Base-by-base conservation (phyloP, 2,797 vertebrate species). In the Parambassis ranga region DNA sequence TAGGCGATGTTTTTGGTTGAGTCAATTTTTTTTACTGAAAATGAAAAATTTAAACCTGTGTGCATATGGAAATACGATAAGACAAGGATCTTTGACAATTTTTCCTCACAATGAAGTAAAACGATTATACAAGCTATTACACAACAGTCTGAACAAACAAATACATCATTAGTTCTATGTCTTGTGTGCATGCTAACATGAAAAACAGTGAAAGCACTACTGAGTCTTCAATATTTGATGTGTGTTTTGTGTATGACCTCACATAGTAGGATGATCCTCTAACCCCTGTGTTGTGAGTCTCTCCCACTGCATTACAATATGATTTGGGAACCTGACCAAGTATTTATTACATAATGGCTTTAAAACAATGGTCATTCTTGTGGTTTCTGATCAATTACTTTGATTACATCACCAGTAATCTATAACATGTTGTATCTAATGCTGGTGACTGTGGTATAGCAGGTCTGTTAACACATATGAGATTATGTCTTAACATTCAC, bases 331-430 rank as follows among this genome's bases (percentile, higher is more conserved):
- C n/a, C n/a, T n/a, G n/a, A n/a, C n/a, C n/a, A n/a, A n/a, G n/a
- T n/a, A n/a, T n/a, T n/a, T n/a, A n/a, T n/a, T n/a, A n/a, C n/a
- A n/a, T 31, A 31, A 31, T 31, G n/a, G n/a, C 19, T 20, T 20
- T 4, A 22, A 22, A 22, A 22, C 22, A 22, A 1, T 22, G 22
- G n/a, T 16, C 31, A 7, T 61, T 22, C 13, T 15, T 61, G n/a
- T 38, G 5, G 3, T 26, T 63, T 38, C 10, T 38, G 7, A 35
- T 56, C 36, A 49, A 49, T 28, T 18, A 37, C 15, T 44, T 41
- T 16, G 78, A 68, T 68, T 47, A 64, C 22, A 19, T 37, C 47
- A 42, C 43, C 26, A 69, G 24, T 32, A 51, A 59, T 57, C 2
- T 49, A 39, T 61, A 11, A 36, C 35, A 68, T 47, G 44, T 5